Evolutionary conservation across 1,140 invertebrate species (phyloP), one percentile per base, ranked within the genome.

Genomic region (Heliconius nattereri): DNA sequence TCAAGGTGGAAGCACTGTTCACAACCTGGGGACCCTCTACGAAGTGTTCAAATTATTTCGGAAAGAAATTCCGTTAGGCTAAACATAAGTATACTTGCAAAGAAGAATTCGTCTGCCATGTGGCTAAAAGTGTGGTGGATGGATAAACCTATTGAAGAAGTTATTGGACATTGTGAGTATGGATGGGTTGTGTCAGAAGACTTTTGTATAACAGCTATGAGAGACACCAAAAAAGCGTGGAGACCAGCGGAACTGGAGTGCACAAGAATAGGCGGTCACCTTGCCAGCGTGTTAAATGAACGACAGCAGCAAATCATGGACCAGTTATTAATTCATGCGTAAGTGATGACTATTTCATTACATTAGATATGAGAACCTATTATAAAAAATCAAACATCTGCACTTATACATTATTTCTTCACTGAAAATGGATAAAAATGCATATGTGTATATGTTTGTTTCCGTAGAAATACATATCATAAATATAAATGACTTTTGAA

Each of bases 201-300:
- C 74, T 95, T 96, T 84, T 97, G 96, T 84, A 95, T 97, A 81
- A 90, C 95, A n/a, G 95, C 96, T 1, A 89, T 96, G 49, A 95
- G 96, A 78, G 93, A 95, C 52, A 83, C 90, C 2, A 91, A 94
- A 71, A 86, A 95, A 79, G 87, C 95, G 0, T 97, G 97, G 97
- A 86, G 90, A 3, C 95, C 96, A 57, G 96, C 96, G 0, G 96
- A 97, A 84, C 91, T 94, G 13, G 95, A 96, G 81, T 97, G 97
- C 83, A 89, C 92, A 11, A 90, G 91, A 66, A 90, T 94, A 75
- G 96, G 96, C 3, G 97, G 96, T 23, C 96, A 97, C 91, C 94
- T 97, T 13, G 96, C 95, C 0, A 96, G 96, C 79, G 92, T 97
- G 3, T 90, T 95, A 11, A 96, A 95, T 85, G 95, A 96, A 49